Base-by-base conservation (phyloP, 2,888 invertebrate species). In the Fragum whitleyi region DNA sequence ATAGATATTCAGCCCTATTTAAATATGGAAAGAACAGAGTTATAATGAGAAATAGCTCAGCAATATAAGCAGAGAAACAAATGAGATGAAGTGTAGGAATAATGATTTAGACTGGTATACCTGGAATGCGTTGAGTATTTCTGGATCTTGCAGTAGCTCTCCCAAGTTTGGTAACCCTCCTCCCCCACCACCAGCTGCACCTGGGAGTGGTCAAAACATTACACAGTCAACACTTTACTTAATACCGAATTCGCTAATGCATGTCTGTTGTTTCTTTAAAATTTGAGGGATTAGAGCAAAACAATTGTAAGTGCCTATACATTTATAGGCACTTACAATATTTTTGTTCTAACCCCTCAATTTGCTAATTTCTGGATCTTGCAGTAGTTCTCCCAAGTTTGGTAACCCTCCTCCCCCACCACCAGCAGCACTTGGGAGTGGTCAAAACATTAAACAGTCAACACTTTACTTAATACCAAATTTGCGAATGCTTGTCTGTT, bases 311-410 rank as follows among this genome's bases (percentile, higher is more conserved):
- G n/a, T n/a, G n/a, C n/a, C n/a, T n/a, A n/a, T n/a, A n/a, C n/a
- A n/a, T n/a, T n/a, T n/a, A n/a, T n/a, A n/a, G n/a, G n/a, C n/a
- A n/a, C n/a, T n/a, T n/a, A n/a, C n/a, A n/a, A n/a, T n/a, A n/a
- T n/a, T n/a, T n/a, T n/a, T n/a, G n/a, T n/a, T n/a, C n/a, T n/a
- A n/a, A n/a, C n/a, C n/a, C n/a, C n/a, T n/a, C n/a, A n/a, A n/a
- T n/a, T n/a, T n/a, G n/a, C n/a, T n/a, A n/a, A 98, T 95, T 90
- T 97, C 97, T 0, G 97, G 97, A 94, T 98, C 97, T 78, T 91
- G 89, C 36, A 94, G 86, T 9, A 94, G 87, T 26, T 87, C 81
- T 53, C 83, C 73, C 36, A 94, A 81, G 67, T 92, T 92, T 21
- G 92, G 92, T 91, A 93, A 92, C 23, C 91, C 92, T 1, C 86